Conservation (phyloP, 2,797 vertebrate species). For the Notolabrus celidotus region DNA sequence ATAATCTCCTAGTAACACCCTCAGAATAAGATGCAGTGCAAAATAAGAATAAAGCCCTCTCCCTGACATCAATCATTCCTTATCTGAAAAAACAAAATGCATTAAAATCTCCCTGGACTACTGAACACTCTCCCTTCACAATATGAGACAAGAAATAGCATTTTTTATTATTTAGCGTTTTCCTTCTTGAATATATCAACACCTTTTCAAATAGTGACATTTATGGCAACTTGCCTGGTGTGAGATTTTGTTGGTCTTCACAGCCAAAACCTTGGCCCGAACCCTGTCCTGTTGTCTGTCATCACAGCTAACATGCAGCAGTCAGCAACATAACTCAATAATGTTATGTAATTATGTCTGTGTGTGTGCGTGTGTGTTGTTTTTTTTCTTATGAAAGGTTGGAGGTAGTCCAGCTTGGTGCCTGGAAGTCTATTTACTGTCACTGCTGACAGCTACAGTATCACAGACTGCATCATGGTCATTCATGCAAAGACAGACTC, state of each 20-base stretch:
- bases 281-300: conserved; percentile 2
- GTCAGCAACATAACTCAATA: conserved; percentile 40
- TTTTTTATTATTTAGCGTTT: neutral
- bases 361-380: neutral
- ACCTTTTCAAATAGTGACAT: neutral
- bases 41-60: neutral
- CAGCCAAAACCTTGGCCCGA: conserved; percentile 21
- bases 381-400: conserved; percentile 31
- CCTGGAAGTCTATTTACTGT: conserved; percentile 56
- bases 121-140: neutral
- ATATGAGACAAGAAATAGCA: neutral
- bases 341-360: conserved; percentile 32
- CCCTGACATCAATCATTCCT: neutral
- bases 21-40: neutral
- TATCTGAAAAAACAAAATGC: neutral
- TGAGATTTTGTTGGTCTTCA: conserved; percentile 23
- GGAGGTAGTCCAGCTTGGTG: conserved; percentile 50
- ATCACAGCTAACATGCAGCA: conserved; percentile 26
- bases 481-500: conserved; percentile 68
- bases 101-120: neutral
- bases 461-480: conserved; percentile 64
- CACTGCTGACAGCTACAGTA: conserved; percentile 62
- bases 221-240: conserved; percentile 16
- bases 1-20: neutral
- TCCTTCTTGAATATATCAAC: neutral